Conservation (phyloP, 2,113 vertebrate species). For the Reinhardtius hippoglossoides region DNA sequence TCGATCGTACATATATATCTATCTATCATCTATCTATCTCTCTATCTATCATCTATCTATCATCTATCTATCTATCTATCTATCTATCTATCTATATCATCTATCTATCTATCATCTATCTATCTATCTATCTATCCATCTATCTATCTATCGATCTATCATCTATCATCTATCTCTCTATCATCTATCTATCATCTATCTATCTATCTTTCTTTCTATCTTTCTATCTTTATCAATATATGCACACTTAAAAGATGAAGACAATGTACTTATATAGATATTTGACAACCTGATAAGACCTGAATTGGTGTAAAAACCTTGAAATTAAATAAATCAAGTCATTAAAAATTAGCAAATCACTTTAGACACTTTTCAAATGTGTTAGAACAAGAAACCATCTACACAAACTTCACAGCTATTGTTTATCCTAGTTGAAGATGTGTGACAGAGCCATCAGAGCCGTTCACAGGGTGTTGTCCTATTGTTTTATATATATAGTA, state of each 20-base stretch:
- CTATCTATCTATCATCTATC: no score
- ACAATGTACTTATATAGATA: background rate
- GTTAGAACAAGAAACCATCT: background rate
- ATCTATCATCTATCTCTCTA: no score
- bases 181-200: background rate
- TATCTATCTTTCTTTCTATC: background rate
- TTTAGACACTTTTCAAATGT: background rate
- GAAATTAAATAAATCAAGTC: no score
- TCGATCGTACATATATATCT: no score
- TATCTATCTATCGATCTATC: no score
- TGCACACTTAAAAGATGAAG: background rate
- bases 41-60: no score
- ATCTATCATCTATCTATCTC: no score
- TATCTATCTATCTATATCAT: background rate
- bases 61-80: slow-evolving; percentile 6
- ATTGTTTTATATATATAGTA: background rate
- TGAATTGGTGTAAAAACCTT: background rate
- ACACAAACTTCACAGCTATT: background rate
- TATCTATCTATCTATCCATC: no score
- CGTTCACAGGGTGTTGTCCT: background rate
- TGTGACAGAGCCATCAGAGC: background rate
- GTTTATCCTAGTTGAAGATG: background rate
- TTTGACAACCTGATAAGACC: background rate
- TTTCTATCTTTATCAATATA: background rate
- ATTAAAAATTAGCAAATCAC: background rate